Base-by-base conservation (phyloP, 2,888 invertebrate species). In the Acronicta aceris region DNA sequence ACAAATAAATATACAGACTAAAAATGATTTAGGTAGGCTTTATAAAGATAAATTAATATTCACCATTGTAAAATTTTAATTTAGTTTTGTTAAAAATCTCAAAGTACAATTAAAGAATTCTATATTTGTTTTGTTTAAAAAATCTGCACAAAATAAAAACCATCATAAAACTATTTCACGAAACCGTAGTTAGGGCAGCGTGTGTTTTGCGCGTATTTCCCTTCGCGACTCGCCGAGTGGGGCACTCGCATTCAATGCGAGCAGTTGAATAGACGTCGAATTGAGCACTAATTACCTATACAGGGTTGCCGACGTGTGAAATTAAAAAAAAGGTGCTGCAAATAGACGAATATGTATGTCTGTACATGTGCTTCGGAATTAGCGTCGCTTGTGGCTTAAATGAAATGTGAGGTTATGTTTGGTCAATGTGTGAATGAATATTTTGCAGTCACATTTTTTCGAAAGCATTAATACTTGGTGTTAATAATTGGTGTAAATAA, bases 271-370 rank as follows among this genome's bases (percentile, higher is more conserved):
- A 91, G 90, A 86, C 84, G 83, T 71, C 77, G 89, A 88, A 93
- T 92, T 91, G 92, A 91, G 88, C 90, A 88, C 92, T 94, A 94
- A 94, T 94, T 94, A 93, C 90, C 92, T 91, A 93, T 90, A 92
- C 89, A 83, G 67, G 81, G 69, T 83, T 84, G 82, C 73, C 89
- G 91, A 88, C 81, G 92, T 90, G 93, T 91, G 88, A 92, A 93
- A 93, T 94, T 91, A 92, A 92, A 94, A 92, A 21, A 91, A 90
- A 86, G 78, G 82, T 82, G 78, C 75, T 48, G 58, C 56, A 50
- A 47, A 50, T 55, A 25, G 27, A 50, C 30, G 47, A 51, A 57
- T 53, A 59, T 40, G 52, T 52, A 66, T 52, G 65, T 57, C 46
- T 65, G 52, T 46, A n/a, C n/a, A 16, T 45, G 51, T 41, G 27